Base-by-base conservation (phyloP, 2,888 invertebrate species). In the Nomada fabriciana region DNA sequence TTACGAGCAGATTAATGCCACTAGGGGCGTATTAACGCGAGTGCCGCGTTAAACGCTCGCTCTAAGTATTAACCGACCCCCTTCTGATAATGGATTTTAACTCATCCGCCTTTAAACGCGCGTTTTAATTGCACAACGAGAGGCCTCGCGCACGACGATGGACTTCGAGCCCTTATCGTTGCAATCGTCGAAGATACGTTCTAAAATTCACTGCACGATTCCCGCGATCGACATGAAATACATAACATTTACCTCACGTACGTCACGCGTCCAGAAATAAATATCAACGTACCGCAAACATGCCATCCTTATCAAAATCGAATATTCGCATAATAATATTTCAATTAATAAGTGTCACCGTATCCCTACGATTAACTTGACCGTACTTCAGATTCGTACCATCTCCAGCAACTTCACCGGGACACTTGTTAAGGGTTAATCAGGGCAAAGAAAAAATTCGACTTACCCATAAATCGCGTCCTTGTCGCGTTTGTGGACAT, bases 381-480 rank as follows among this genome's bases (percentile, higher is more conserved):
- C 36, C 7, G 36, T 36, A 36, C 36, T 36, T 7, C 7, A 36
- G 36, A 7, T 1, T 36, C 36, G 0, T 7, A 36, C 36, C 0
- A 5, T 7, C 0, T 7, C 36, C 36, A 7, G 36, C 36, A 36
- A 36, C 36, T 36, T 36, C 36, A 10, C 47, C 47, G 47, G 11
- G 47, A 47, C 47, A 15, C 15, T 47, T 15, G 47, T 36, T 7
- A 7, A 7, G 36, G 36, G 36, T 36, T 36, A 7, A 7, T 36
- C 36, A n/a, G 5, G 18, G 18, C 23, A 2, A 15, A 20, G 4
- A 15, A n/a, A 29, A 5, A 52, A 59, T 52, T 53, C 11, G 20
- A 96, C 98, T 97, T 96, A 99, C 99, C 98, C 98, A 95, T 99
- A 99, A 94, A 99, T 98, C 94, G 98, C 98, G 96, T 99, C 98